Evolutionary conservation across 2,888 invertebrate genomes (phyloP).

Genomic region (Pachymerium ferrugineum): DNA sequence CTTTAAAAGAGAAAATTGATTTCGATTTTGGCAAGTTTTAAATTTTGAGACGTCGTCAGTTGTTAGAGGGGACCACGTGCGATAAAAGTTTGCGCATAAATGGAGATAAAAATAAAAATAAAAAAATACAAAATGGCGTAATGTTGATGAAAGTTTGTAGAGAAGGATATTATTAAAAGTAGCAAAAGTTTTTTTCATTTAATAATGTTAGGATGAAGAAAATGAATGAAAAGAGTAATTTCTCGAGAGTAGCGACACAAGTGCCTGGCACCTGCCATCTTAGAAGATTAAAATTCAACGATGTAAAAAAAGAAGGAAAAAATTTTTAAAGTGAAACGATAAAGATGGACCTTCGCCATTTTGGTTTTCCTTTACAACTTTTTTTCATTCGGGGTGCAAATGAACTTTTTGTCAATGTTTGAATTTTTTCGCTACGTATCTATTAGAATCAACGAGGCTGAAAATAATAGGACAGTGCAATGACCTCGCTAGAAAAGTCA

Average conservation of each 20-base stretch:
- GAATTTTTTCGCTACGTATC: neutral
- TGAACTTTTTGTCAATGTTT: neutral
- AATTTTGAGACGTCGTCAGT: neutral
- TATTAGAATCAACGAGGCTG: conserved; percentile 14
- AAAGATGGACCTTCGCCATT: neutral
- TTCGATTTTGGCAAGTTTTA: neutral
- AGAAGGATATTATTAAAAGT: conserved; percentile 9
- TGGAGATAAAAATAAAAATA: neutral
- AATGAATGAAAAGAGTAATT: conserved; percentile 18
- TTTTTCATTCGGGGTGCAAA: neutral
- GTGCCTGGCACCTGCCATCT: conserved; percentile 18
- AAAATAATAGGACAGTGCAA: conserved; percentile 13
- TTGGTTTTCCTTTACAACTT: neutral
- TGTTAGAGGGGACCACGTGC: neutral
- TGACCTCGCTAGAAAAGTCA: neutral
- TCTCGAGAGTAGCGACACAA: conserved; percentile 3
- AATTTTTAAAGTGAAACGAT: neutral
- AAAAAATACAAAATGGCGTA: conserved; percentile 5
- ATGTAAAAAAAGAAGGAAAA: neutral
- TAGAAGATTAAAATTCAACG: conserved; percentile 10
- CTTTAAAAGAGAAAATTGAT: conserved; percentile 8
- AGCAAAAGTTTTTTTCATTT: conserved; percentile 5
- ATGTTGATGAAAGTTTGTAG: conserved; percentile 13
- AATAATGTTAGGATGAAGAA: conserved; percentile 10
- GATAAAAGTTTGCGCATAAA: conserved; percentile 7